A percentile compares a stretch with the other conserved stretches of the same genome.
Conservation (phyloP, 2,113 vertebrate species). For the Gavia stellata region DNA sequence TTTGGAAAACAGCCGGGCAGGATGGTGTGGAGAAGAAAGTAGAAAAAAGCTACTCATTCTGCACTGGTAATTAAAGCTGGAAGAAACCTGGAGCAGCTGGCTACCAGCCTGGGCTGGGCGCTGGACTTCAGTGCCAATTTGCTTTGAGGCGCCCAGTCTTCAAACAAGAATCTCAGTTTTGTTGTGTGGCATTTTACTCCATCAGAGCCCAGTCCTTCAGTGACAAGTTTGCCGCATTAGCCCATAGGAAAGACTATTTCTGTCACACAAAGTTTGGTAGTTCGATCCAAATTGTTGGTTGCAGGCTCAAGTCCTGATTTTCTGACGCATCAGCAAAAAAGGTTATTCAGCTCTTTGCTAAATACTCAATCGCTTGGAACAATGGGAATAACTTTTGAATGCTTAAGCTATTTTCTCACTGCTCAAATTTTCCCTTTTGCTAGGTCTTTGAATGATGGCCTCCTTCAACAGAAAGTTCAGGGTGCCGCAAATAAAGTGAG, state of each 20-base stretch:
- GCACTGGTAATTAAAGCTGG: neutral
- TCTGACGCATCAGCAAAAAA: neutral
- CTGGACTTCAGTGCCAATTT: neutral
- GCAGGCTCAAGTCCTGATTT: neutral
- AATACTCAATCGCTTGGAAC: neutral
- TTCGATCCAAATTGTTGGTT: neutral
- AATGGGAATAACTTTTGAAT: neutral
- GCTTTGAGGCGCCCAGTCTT: neutral
- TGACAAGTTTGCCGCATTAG: fast-evolving
- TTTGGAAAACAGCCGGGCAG: neutral
- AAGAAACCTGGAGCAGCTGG: neutral
- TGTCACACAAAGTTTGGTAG: neutral
- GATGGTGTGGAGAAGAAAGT: neutral
- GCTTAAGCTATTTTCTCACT: neutral
- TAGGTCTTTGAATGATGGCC: neutral
- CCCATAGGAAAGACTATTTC: neutral
- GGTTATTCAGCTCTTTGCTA: neutral
- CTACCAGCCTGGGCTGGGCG: neutral
- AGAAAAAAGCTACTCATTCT: neutral
- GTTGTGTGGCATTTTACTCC: neutral
- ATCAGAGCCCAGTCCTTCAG: neutral
- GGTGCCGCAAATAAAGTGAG: neutral
- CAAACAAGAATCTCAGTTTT: neutral
- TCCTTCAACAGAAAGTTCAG: neutral
- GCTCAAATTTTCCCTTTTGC: neutral